phyloP scores from a whole-genome alignment of 2,113 vertebrate species.

The Empidonax traillii region DNA sequence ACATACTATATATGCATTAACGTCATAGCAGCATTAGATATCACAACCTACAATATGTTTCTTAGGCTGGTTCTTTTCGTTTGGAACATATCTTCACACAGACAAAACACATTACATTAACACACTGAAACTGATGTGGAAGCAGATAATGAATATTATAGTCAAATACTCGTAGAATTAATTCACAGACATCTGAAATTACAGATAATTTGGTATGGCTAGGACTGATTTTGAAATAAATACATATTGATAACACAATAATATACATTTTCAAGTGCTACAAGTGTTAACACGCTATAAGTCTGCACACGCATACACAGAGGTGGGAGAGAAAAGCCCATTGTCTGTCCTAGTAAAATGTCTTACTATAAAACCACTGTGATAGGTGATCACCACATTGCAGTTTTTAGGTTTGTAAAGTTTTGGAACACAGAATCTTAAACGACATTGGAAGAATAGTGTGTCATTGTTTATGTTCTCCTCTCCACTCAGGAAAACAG shows the following conservation, averaged over 20 bases:
- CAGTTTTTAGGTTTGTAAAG: neutral
- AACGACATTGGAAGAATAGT: neutral
- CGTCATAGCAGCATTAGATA: neutral
- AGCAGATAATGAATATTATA: neutral
- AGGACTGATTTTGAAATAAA: neutral
- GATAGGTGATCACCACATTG: neutral
- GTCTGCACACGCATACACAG: neutral
- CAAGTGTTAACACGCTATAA: neutral
- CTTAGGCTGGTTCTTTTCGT: neutral
- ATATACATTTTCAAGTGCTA: neutral
- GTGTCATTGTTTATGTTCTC: neutral
- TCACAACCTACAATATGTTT: neutral
- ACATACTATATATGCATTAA: neutral
- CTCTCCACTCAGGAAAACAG: neutral
- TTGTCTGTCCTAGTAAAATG: neutral
- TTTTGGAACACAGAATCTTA: neutral
- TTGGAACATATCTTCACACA: neutral
- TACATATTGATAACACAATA: neutral
- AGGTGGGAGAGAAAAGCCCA: neutral
- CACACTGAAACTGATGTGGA: neutral
- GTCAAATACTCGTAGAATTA: neutral
- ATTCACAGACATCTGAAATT: neutral
- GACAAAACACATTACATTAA: neutral
- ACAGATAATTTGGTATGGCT: neutral
- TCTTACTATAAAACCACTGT: neutral